Evolutionary conservation across 2,797 vertebrate genomes (phyloP).

Genomic region (Miopithecus talapoin): DNA sequence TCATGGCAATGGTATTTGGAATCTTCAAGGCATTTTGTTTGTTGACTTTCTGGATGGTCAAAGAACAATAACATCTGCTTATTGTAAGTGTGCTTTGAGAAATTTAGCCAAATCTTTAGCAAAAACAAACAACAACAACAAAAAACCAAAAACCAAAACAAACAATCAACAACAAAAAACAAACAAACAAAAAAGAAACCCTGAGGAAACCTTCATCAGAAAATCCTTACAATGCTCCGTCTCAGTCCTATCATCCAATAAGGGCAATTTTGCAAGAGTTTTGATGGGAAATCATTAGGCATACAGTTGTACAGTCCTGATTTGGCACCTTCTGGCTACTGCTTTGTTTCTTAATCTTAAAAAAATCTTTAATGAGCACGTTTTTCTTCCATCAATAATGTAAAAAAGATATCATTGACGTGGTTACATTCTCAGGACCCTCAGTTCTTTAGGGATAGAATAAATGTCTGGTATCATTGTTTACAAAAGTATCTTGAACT

Average conservation of each 20-base stretch:
- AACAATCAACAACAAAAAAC: too few relatives aligned
- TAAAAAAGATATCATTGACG: neutral
- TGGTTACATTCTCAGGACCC: neutral
- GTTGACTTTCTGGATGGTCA: neutral
- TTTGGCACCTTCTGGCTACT: neutral
- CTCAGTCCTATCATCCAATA: neutral
- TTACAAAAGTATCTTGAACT: neutral
- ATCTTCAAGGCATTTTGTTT: neutral
- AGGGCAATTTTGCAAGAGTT: neutral
- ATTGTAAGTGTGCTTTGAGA: neutral
- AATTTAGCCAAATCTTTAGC: neutral
- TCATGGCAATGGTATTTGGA: neutral
- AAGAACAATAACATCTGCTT: neutral
- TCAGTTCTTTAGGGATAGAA: neutral
- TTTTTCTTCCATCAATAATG: neutral
- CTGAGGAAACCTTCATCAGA: neutral
- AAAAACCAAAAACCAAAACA: too few relatives aligned
- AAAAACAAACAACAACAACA: too few relatives aligned
- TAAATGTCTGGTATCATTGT: neutral
- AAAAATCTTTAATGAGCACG: neutral
- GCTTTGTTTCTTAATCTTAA: neutral
- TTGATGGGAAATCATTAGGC: neutral
- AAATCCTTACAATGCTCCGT: neutral
- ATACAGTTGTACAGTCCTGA: neutral
- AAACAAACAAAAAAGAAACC: neutral